A percentile compares a stretch with the other conserved stretches of the same genome.
Conservation (phyloP, 2,888 invertebrate species). For the Microplitis deprimator region DNA sequence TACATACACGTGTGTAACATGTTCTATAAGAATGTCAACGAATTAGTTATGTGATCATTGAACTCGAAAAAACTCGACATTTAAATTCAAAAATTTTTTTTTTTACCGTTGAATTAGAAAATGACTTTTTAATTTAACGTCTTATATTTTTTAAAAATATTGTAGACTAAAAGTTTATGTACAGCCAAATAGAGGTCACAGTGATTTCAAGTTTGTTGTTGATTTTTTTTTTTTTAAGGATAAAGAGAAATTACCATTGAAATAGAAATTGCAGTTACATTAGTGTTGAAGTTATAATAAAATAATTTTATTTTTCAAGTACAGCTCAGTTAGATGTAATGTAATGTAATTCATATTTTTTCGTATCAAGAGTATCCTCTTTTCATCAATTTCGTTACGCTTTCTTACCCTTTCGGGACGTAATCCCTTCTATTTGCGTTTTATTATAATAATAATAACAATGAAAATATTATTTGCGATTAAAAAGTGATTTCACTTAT, state of each 20-base stretch:
- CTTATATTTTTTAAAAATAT: neutral
- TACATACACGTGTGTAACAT: neutral
- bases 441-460: neutral
- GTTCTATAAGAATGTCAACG: conserved; percentile 15
- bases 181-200: neutral
- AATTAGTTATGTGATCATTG: conserved; percentile 17
- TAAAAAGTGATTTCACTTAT: conserved; percentile 15
- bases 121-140: neutral
- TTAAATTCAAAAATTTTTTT: neutral
- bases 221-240: neutral
- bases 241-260: neutral
- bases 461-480: conserved; percentile 5
- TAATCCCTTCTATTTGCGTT: conserved; percentile 7
- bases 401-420: conserved; percentile 63
- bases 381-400: conserved; percentile 61
- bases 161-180: neutral
- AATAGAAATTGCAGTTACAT: conserved; percentile 1
- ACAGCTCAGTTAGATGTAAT: neutral
- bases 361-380: conserved; percentile 10
- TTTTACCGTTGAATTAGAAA: neutral
- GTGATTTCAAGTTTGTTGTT: neutral
- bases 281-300: neutral
- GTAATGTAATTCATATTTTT: conserved; percentile 1
- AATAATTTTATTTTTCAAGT: conserved; percentile 7
- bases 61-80: neutral